Base-by-base conservation (phyloP, 2,888 invertebrate genomes). In the Choreutis nemorana region DNA sequence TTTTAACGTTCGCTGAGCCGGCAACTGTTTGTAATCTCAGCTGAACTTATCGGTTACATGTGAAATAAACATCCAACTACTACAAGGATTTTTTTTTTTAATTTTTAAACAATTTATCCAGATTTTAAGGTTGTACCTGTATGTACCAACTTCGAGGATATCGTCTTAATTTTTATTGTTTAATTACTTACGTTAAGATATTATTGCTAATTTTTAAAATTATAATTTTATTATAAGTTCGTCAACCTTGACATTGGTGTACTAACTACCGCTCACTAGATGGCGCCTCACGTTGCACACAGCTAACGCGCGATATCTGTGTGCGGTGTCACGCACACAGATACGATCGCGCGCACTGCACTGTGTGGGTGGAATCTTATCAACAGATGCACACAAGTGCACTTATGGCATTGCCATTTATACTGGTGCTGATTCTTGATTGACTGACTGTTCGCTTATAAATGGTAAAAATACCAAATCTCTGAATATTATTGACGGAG, bases 1-100 rank as follows among this genome's bases (percentile, higher is more conserved):
- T 65, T 62, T 53, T 45, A 34, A 56, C 58, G 52, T 59, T 54
- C 59, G 56, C 51, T 50, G 37, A 40, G 50, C 43, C 40, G 36
- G 33, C 43, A 45, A n/a, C 55, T 67, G 71, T 75, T 72, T 73
- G 66, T 73, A 70, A 68, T 68, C 56, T 64, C 51, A 42, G 31
- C 36, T 42, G 37, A 60, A 67, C 59, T 73, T 71, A 75, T 73
- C 72, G 65, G 48, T 42, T 37, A 44, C 44, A 39, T 44, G 47
- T 42, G 48, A 51, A 41, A 40, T 45, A 55, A 59, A 59, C 62
- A 65, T 45, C 38, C 48, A 50, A 44, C 48, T 43, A 49, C 58
- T 54, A 64, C 67, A 67, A 68, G 62, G 8, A 13, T 50, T 63
- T 63, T 55, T n/a, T n/a, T n/a, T 48, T 48, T 39, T 48, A 57